These are phyloP conservation scores for Phaonia tiefii DNA, from an alignment of 2,888 invertebrate species.

Conservation along the genomic window DNA sequence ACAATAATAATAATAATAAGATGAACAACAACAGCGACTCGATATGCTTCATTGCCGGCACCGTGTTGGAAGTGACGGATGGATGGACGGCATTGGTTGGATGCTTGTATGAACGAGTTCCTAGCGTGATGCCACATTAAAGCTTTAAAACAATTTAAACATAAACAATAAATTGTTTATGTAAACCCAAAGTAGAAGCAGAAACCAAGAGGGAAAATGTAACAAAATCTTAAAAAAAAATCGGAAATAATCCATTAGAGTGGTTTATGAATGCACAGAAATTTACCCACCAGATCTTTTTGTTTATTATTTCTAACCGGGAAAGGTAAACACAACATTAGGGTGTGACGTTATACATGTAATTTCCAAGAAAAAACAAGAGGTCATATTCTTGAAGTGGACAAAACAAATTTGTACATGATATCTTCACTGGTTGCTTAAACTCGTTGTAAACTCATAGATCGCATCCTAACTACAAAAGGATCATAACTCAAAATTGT, in stretches of 20 bases:
- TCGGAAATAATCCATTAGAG: constrained; percentile 51
- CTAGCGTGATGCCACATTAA: too few relatives aligned
- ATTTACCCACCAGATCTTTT: constrained; percentile 3
- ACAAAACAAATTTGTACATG: too few relatives aligned
- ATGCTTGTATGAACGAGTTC: too few relatives aligned
- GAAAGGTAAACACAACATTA: too few relatives aligned
- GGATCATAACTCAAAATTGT: too few relatives aligned
- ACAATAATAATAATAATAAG: constrained; percentile 7
- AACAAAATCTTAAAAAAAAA: constrained; percentile 7
- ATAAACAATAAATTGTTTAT: background rate
- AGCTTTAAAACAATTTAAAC: background rate
- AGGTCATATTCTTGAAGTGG: too few relatives aligned
- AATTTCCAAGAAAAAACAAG: too few relatives aligned
- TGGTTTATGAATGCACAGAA: background rate
- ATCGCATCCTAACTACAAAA: too few relatives aligned
- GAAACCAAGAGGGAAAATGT: background rate
- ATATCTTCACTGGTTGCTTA: too few relatives aligned
- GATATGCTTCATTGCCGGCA: constrained; percentile 3
- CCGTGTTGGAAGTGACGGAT: constrained; percentile 16
- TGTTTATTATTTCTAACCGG: too few relatives aligned
- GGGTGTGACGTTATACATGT: too few relatives aligned
- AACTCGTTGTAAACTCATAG: too few relatives aligned
- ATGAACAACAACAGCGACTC: background rate
- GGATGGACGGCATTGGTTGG: constrained; percentile 1
- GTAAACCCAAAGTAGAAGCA: background rate